phyloP scores from a whole-genome alignment of 2,888 invertebrate species.

The Erpobdella octoculata region DNA sequence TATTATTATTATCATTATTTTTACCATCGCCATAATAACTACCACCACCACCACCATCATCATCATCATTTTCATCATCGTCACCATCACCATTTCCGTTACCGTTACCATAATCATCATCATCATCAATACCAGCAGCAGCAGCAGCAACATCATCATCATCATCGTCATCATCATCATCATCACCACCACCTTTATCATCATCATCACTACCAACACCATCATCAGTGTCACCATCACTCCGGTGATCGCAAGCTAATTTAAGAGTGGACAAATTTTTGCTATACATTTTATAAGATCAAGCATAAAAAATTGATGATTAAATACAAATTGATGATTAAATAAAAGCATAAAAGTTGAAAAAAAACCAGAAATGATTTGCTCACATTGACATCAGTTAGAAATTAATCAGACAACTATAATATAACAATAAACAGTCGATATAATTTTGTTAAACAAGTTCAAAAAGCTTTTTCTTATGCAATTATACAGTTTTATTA shows the following conservation, averaged over 20 bases:
- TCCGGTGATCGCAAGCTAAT: not conserved
- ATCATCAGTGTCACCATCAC: not conserved
- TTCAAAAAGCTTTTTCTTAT: no score
- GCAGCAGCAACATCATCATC: constrained; percentile 6
- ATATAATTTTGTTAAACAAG: no score
- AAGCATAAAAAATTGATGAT: no score
- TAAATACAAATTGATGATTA: no score
- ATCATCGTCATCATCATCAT: not conserved
- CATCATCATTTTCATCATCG: constrained; percentile 12
- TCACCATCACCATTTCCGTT: constrained; percentile 2
- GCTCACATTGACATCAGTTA: no score
- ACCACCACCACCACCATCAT: constrained; percentile 8
- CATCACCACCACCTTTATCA: constrained; percentile 4
- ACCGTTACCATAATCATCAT: constrained; percentile 5
- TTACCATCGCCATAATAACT: not conserved
- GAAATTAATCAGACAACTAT: no score
- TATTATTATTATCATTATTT: not conserved
- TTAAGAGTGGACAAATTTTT: no score
- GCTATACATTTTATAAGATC: no score
- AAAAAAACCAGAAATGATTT: no score
- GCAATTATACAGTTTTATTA: no score
- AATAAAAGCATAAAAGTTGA: no score
- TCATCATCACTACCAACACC: not conserved
- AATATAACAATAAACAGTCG: no score
- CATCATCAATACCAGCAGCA: constrained; percentile 5